Evolutionary conservation across 1,140 invertebrate genomes (phyloP).

Genomic region (Helicoverpa zea): DNA sequence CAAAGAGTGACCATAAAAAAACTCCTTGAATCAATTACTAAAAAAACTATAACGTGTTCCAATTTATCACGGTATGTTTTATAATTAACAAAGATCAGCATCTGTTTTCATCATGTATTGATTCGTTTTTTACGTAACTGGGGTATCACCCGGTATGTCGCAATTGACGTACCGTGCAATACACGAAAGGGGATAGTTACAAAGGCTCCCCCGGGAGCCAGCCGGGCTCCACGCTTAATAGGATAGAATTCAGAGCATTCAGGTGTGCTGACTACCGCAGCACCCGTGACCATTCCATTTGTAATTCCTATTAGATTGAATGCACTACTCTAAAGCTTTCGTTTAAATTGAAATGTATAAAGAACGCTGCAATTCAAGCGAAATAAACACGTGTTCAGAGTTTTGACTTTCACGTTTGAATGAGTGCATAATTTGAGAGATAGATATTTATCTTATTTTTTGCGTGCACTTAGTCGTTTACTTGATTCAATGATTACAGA

Average conservation of each 20-base stretch:
- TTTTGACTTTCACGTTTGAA: slow-evolving; percentile 28
- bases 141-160: slow-evolving; percentile 9
- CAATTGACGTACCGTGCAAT: slow-evolving; percentile 34
- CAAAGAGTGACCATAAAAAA: not conserved
- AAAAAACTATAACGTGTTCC: not conserved
- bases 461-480: not conserved
- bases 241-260: slow-evolving; percentile 60
- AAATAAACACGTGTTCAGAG: slow-evolving; percentile 13
- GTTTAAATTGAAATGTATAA: slow-evolving; percentile 47
- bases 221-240: slow-evolving; percentile 54
- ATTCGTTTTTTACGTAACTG: slow-evolving; percentile 22
- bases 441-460: not conserved
- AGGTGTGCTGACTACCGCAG: slow-evolving; percentile 49
- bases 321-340: slow-evolving; percentile 44
- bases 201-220: slow-evolving; percentile 55
- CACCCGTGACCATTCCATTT: slow-evolving; percentile 32
- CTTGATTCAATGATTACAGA: not conserved
- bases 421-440: not conserved
- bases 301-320: slow-evolving; percentile 51
- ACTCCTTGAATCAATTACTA: not conserved
- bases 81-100: not conserved
- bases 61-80: not conserved
- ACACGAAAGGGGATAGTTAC: slow-evolving; percentile 36
- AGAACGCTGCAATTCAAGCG: slow-evolving; percentile 12
- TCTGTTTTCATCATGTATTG: slow-evolving; percentile 19